phyloP scores from a whole-genome alignment of 2,888 invertebrate genomes.

The Podotricha telesiphe region DNA sequence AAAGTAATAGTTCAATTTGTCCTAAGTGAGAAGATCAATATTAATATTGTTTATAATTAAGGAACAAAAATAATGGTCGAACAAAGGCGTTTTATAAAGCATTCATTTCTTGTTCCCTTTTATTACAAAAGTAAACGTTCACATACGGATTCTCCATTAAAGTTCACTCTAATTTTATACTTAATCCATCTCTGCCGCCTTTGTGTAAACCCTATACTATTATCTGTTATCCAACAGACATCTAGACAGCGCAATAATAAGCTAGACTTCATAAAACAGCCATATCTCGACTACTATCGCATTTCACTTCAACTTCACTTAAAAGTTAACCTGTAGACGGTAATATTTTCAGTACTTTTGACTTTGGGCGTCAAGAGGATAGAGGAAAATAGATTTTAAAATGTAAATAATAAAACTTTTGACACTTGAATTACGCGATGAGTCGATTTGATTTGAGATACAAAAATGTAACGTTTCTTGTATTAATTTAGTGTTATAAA shows the following conservation, averaged over 20 bases:
- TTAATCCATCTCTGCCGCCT: slow-evolving; percentile 31
- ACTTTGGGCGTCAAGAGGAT: background rate
- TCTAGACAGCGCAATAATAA: slow-evolving; percentile 43
- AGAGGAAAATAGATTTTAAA: background rate
- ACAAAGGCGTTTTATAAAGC: background rate
- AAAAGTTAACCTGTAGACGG: slow-evolving; percentile 25
- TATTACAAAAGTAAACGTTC: slow-evolving; percentile 19
- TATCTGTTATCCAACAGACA: slow-evolving; percentile 41
- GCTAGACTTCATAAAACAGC: slow-evolving; percentile 48
- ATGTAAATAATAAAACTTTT: background rate
- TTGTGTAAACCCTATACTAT: slow-evolving; percentile 36
- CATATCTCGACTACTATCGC: slow-evolving; percentile 43
- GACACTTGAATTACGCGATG: background rate
- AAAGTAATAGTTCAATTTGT: too few relatives aligned
- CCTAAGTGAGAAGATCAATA: background rate
- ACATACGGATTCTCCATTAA: slow-evolving; percentile 9
- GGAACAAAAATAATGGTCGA: background rate
- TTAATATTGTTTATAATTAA: background rate
- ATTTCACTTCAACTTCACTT: slow-evolving; percentile 36
- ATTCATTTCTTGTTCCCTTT: background rate
- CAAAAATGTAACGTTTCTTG: too few relatives aligned
- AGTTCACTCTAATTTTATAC: slow-evolving; percentile 27
- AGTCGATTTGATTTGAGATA: too few relatives aligned
- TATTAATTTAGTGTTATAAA: too few relatives aligned
- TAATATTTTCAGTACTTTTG: slow-evolving; percentile 16